Evolutionary conservation across 2,888 invertebrate genomes (phyloP), one percentile per base, ranked within the genome.

Genomic region (Caradrina clavipalpis): DNA sequence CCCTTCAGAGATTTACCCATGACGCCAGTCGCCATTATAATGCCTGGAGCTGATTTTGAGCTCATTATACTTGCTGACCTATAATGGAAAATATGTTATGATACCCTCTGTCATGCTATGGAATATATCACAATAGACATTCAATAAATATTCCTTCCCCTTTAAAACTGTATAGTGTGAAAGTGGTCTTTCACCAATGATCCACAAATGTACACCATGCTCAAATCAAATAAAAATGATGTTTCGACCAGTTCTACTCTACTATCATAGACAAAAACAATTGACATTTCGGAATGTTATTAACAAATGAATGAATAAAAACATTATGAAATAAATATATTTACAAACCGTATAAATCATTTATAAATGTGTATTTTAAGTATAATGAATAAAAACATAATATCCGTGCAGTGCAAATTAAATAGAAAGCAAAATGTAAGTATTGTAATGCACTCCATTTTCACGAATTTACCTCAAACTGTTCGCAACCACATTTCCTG

Each of bases 41-140:
- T 96, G 0, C 99, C 99, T 1, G 98, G 98, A 0, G 99, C 98
- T 0, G 98, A 98, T 88, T 98, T 97, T 10, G 98, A 98, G 35
- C 98, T 98, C 96, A 98, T 97, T 75, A 99, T 98, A 35, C 98
- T 98, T 0, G 97, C 97, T 0, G 98, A 97, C 86, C 98, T 96
- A 83, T 57, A 88, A 90, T 56, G 77, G 57, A 81, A 66, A 69
- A 75, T 50, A 63, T 60, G 7, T 64, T 49, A 68, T 60, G 57
- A 57, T 54, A 73, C 19, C 55, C 56, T 47, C 51, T 15, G 55
- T 39, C 54, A 64, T 70, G 47, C 35, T 31, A 49, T 26, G 1
- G 26, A 54, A 58, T 50, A 31, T 62, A 22, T n/a, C 4, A 64
- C 57, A 69, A 59, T 67, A 69, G 55, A 61, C 57, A 76, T 42